A percentile compares a stretch with the other conserved stretches of the same genome.
These are phyloP conservation scores for Metellina segmentata DNA, from an alignment of 2,888 invertebrate species.

Conservation along the genomic window DNA sequence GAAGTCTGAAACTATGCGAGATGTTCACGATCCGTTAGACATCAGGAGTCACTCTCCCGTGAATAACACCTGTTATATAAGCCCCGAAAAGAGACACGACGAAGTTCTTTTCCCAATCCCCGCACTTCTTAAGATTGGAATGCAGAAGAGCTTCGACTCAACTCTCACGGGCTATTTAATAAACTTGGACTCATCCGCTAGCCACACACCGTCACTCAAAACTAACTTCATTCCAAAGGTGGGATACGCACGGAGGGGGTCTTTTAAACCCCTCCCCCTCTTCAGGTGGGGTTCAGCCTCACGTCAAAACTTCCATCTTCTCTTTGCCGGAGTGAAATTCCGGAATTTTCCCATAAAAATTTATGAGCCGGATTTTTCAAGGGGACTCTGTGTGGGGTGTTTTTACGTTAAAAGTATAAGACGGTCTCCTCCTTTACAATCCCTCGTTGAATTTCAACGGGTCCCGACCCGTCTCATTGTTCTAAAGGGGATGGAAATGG, in stretches of 20 bases:
- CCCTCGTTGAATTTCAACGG: constrained; percentile 64
- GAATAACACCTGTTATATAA: not conserved
- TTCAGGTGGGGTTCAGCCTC: not conserved
- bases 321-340: constrained; percentile 15
- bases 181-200: not conserved
- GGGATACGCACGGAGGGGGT: constrained; percentile 22
- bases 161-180: not conserved
- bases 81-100: not conserved
- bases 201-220: constrained; percentile 23
- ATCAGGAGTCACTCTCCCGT: not conserved
- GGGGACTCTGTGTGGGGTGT: constrained; percentile 29
- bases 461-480: constrained; percentile 38
- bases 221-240: constrained; percentile 23
- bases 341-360: constrained; percentile 68
- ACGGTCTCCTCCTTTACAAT: constrained; percentile 11
- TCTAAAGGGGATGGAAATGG: constrained; percentile 55
- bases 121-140: not conserved
- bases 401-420: constrained; percentile 60
- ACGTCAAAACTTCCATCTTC: constrained; percentile 27
- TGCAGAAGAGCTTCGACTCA: not conserved
- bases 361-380: constrained; percentile 53
- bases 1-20: too few relatives aligned
- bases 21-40: too few relatives aligned
- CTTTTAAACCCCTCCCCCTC: not conserved
- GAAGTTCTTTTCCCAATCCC: not conserved